Evolutionary conservation across 2,888 invertebrate genomes (phyloP), one percentile per base, ranked within the genome.

Genomic region (Scrobipalpa atriplicella): DNA sequence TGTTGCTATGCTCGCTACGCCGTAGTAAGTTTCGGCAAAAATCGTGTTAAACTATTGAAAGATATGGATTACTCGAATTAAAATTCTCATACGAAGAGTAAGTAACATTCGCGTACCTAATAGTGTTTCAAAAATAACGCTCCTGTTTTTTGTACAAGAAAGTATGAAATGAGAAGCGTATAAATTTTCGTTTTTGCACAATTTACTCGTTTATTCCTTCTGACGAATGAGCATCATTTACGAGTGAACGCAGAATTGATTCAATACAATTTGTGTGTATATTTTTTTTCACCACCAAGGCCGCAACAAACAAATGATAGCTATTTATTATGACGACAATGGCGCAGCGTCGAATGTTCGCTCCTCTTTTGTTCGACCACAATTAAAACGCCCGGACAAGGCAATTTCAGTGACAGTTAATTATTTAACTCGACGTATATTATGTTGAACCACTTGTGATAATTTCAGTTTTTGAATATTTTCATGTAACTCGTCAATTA

Each of bases 251-350:
- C 47, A 47, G 10, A 47, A 47, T 47, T 47, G n/a, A 47, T 47
- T 47, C 47, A 16, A 8, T 21, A 21, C 54, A 54, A 18, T 54
- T 54, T 18, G 54, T 21, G 19, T 21, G 54, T 13, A n/a, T 47
- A 47, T 47, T 47, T 47, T 47, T 39, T 58, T 58, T 36, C n/a
- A 19, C n/a, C 16, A 58, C 3, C 58, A 58, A 58, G 58, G 58
- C 38, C 38, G 29, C n/a, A 8, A 58, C 38, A 38, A 38, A 38
- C 36, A 58, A 29, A 58, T 38, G 56, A 58, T n/a, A 58, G 47
- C 47, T 16, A 56, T 21, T 21, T 21, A 56, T 21, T 3, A 29
- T 56, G 54, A 21, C 54, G 2, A 52, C 52, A 52, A 47, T 47
- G 47, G 47, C 47, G 38, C 1, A 13, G 29, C 16, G 16, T 16